A percentile compares a stretch with the other conserved stretches of the same genome.
Evolutionary conservation across 2,888 invertebrate species (phyloP).

Genomic region (Herminia tarsipennalis): DNA sequence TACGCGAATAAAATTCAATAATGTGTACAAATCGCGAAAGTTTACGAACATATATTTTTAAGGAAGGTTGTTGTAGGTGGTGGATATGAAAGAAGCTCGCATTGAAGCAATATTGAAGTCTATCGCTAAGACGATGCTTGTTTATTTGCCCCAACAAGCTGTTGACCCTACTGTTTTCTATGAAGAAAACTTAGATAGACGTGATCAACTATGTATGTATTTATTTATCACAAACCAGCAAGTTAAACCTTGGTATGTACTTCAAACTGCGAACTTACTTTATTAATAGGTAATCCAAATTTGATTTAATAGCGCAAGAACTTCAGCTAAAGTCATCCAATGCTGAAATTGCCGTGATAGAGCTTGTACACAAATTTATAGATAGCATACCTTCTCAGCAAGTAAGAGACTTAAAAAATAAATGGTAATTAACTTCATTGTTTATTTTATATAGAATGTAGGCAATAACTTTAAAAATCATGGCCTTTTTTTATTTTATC

Average conservation of each 20-base stretch:
- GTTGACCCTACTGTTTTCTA: constrained; percentile 87
- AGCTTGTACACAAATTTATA: constrained; percentile 91
- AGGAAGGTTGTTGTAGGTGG: constrained; percentile 79
- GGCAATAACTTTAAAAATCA: no score
- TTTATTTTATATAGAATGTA: no score
- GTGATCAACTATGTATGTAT: constrained; percentile 75
- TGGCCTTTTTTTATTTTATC: background rate
- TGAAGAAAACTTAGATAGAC: constrained; percentile 86
- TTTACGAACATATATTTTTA: no score
- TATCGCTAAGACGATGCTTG: constrained; percentile 86
- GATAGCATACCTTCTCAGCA: constrained; percentile 85
- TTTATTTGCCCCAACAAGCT: constrained; percentile 87
- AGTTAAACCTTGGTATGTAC: background rate
- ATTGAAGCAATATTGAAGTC: constrained; percentile 89
- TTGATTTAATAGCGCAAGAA: constrained; percentile 56
- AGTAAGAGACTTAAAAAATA: constrained; percentile 85
- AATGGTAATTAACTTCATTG: constrained; percentile 71
- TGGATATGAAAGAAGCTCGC: constrained; percentile 91
- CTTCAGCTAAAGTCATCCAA: constrained; percentile 78
- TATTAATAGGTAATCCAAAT: background rate
- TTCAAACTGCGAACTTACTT: background rate
- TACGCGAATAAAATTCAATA: no score
- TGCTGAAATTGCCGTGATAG: constrained; percentile 91
- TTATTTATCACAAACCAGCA: background rate
- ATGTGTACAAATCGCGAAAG: no score